Percentiles rank a stretch among this genome's conserved stretches.
Conservation (phyloP, 2,888 invertebrate species). For the Ophioninae sp. region DNA sequence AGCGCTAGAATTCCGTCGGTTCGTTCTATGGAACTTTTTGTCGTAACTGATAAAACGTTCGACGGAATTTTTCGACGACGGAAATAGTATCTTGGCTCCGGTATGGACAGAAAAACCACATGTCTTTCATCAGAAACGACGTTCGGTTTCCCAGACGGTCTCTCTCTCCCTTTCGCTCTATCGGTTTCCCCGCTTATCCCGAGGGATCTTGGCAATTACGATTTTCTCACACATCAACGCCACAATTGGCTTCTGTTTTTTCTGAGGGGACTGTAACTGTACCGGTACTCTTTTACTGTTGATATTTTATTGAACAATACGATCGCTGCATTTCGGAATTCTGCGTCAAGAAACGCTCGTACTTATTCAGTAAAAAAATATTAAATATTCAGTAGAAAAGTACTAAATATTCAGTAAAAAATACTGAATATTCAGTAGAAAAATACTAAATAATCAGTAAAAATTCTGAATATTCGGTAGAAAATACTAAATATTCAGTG, state of each 20-base stretch:
- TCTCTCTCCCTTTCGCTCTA: background rate
- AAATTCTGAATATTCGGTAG: no score
- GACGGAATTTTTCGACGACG: slow-evolving; percentile 11
- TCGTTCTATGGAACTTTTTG: background rate
- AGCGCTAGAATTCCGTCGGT: background rate
- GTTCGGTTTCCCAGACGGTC: background rate
- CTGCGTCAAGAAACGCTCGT: no score
- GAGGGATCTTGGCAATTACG: slow-evolving; percentile 17
- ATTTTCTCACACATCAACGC: slow-evolving; percentile 25
- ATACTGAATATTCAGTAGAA: no score
- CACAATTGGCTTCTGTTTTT: slow-evolving; percentile 9
- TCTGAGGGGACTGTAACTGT: background rate
- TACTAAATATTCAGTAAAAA: no score
- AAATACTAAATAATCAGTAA: no score
- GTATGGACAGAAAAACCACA: slow-evolving; percentile 20
- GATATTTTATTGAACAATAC: slow-evolving; percentile 24
- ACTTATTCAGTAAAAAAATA: no score
- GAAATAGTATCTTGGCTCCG: slow-evolving; percentile 13
- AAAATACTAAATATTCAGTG: no score
- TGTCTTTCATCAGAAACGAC: slow-evolving; percentile 27
- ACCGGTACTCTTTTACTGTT: slow-evolving; percentile 15
- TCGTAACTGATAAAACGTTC: slow-evolving; percentile 4
- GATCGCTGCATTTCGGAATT: slow-evolving; percentile 41
- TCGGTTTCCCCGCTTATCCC: background rate
- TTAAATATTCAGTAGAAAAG: no score